Base-by-base conservation (phyloP, 1,140 invertebrate genomes). In the Heliconius congener region DNA sequence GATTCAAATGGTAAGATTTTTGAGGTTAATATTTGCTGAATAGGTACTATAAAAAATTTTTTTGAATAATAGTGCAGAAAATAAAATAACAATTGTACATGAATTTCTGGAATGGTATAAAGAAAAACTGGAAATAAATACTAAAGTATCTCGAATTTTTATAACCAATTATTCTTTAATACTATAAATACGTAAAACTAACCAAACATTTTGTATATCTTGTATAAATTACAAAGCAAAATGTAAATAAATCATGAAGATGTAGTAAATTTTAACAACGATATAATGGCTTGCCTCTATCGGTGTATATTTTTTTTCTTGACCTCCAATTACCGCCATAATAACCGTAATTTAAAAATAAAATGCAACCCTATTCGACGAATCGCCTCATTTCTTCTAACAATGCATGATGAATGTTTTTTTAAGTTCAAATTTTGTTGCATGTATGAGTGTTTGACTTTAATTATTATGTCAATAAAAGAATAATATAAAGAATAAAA, bases 271-370 rank as follows among this genome's bases (percentile, higher is more conserved):
- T 66, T 66, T 11, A 66, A 66, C 55, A 60, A 76, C 71, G 60
- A 87, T 82, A 81, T 87, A 90, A 88, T 82, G 71, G 60, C 79
- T 77, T 71, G 70, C 30, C 60, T 70, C 75, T 60, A 71, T 39
- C 34, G 39, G 71, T 50, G 76, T 78, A 75, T 82, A 78, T 86
- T 88, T 87, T 46, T 23, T 85, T 82, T 77, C 84, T 83, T 83
- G 85, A 86, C 82, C 85, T 74, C 81, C 82, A 82, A 89, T 90
- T 89, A 87, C 78, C 72, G n/a, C 73, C 74, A 82, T 90, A 91
- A 91, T 91, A 89, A 88, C 86, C 30, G 88, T 90, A 87, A 88
- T 92, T 90, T 87, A 81, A 82, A 81, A 83, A 85, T 85, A 85
- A 82, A 89, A 87, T 86, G 82, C 86, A 90, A 88, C 84, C 81